phyloP scores from a whole-genome alignment of 2,797 vertebrate genomes.

The Acipenser transmontanus region DNA sequence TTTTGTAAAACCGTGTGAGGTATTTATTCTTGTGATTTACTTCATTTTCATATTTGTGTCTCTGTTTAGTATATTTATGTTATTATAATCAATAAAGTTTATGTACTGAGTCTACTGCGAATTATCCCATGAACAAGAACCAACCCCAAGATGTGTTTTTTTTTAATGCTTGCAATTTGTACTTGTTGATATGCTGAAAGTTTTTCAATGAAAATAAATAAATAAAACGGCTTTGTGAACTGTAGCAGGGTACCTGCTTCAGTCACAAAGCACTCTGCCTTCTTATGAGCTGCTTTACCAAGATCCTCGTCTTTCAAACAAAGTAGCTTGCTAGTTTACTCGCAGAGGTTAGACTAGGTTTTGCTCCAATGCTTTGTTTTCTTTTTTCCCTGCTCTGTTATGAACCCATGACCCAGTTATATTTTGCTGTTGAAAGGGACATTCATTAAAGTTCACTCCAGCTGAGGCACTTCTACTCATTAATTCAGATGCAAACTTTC shows the following conservation, averaged over 20 bases:
- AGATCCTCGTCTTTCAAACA: not conserved
- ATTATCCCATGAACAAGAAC: too few relatives aligned
- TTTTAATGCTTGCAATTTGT: too few relatives aligned
- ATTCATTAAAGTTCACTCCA: conserved; percentile 24
- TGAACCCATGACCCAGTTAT: conserved; percentile 21
- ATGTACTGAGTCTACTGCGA: too few relatives aligned
- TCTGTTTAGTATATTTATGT: too few relatives aligned
- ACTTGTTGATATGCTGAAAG: too few relatives aligned
- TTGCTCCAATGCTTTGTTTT: conserved; percentile 10
- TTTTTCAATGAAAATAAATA: too few relatives aligned
- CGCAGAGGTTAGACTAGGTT: not conserved
- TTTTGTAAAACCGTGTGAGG: too few relatives aligned
- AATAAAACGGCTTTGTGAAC: too few relatives aligned
- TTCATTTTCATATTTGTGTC: too few relatives aligned
- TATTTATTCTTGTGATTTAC: too few relatives aligned
- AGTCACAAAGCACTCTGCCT: not conserved
- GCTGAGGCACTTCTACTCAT: not conserved
- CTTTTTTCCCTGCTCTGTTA: conserved; percentile 25
- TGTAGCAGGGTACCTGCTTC: not conserved
- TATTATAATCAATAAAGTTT: too few relatives aligned
- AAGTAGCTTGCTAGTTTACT: not conserved
- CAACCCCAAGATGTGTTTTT: too few relatives aligned
- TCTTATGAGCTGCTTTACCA: not conserved
- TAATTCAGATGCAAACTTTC: not conserved
- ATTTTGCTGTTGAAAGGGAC: conserved; percentile 30